Conservation (phyloP, 2,888 invertebrate genomes). For the Aplocera efformata region DNA sequence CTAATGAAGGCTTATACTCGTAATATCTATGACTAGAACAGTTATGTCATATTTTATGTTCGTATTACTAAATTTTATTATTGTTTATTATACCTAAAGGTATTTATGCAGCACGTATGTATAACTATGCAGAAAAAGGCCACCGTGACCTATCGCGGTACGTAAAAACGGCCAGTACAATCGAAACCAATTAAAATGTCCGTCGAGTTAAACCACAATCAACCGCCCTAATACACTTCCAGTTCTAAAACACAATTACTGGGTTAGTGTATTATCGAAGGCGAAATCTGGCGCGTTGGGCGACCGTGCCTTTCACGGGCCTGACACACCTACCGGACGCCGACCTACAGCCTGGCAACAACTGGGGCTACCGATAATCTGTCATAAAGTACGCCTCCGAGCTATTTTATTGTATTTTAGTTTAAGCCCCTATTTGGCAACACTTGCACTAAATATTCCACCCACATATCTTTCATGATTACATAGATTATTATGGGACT, state of each 20-base stretch:
- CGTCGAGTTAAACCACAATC: slow-evolving; percentile 29
- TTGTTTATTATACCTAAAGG: too few relatives aligned
- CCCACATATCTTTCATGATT: slow-evolving; percentile 27
- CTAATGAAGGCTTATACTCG: too few relatives aligned
- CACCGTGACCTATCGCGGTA: slow-evolving; percentile 44
- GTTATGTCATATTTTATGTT: slow-evolving; percentile 38
- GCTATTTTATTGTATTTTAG: slow-evolving; percentile 40
- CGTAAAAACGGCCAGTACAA: slow-evolving; percentile 42
- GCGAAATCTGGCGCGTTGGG: slow-evolving; percentile 55
- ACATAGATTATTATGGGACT: slow-evolving; percentile 25
- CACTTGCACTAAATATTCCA: slow-evolving; percentile 21
- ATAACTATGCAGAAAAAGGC: slow-evolving; percentile 33
- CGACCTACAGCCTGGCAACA: slow-evolving; percentile 28
- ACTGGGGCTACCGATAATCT: slow-evolving; percentile 37
- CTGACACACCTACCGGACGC: slow-evolving; percentile 54
- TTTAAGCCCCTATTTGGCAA: slow-evolving; percentile 30
- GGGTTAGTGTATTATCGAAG: slow-evolving; percentile 56
- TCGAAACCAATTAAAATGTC: slow-evolving; percentile 57
- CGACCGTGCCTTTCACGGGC: slow-evolving; percentile 66
- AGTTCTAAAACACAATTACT: slow-evolving; percentile 49
- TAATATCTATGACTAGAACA: too few relatives aligned
- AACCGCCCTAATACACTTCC: slow-evolving; percentile 39
- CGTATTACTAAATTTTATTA: too few relatives aligned
- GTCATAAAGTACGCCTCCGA: slow-evolving; percentile 32
- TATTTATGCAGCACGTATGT: slow-evolving; percentile 10